phyloP scores from a whole-genome alignment of 1,140 invertebrate species.

The Drosophila sp. region DNA sequence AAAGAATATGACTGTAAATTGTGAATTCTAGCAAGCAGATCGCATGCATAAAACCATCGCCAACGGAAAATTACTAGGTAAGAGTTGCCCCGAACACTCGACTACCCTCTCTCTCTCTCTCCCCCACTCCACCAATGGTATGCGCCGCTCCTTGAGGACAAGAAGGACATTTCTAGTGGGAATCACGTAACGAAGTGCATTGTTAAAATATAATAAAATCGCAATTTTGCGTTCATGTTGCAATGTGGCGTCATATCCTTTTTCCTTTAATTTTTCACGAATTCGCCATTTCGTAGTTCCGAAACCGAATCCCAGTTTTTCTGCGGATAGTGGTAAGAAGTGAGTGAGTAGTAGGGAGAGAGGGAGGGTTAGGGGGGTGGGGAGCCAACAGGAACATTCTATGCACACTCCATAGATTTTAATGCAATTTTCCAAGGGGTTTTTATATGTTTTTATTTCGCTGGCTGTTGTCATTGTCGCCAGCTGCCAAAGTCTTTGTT shows the following conservation, averaged over 20 bases:
- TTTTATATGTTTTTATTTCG: conserved; percentile 76
- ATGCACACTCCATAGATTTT: conserved; percentile 82
- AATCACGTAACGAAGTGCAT: conserved; percentile 81
- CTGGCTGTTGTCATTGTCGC: conserved; percentile 70
- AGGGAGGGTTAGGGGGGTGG: neutral
- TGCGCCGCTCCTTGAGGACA: conserved; percentile 25
- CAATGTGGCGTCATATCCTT: conserved; percentile 82
- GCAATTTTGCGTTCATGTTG: conserved; percentile 82
- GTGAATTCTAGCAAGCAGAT: conserved; percentile 44
- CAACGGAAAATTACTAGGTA: conserved; percentile 24
- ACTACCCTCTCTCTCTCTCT: neutral
- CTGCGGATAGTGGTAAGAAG: conserved; percentile 4
- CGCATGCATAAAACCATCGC: conserved; percentile 69
- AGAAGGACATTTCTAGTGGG: conserved; percentile 66
- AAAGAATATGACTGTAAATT: conserved; percentile 62
- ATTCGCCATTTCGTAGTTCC: conserved; percentile 79
- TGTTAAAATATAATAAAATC: conserved; percentile 82
- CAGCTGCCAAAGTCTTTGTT: conserved; percentile 80
- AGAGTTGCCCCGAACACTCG: conserved; percentile 20
- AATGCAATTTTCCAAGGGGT: conserved; percentile 75
- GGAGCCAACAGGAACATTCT: conserved; percentile 45
- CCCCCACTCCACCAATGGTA: neutral
- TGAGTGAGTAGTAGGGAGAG: neutral
- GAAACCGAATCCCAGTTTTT: conserved; percentile 37
- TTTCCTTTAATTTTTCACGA: conserved; percentile 82